Conservation (phyloP, 1,140 invertebrate species). For the Caenorhabditis brenneri region DNA sequence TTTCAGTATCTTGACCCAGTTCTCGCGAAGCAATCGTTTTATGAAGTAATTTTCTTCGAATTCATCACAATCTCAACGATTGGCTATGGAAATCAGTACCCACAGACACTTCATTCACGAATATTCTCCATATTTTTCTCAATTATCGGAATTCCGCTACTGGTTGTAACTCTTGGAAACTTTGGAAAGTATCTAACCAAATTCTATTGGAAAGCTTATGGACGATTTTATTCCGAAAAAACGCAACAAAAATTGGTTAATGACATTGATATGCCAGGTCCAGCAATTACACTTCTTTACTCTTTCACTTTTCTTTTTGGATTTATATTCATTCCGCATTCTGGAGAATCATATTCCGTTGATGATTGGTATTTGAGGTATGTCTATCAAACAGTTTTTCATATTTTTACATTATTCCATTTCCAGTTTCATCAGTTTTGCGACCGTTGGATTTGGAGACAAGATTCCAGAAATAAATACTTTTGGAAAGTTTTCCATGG, state of each 20-base stretch:
- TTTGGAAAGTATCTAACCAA: conserved; percentile 34
- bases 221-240: not conserved
- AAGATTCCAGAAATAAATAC: conserved; percentile 7
- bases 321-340: not conserved
- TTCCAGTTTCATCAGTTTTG: conserved; percentile 40
- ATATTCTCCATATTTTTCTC: conserved; percentile 33
- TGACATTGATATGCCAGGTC: conserved; percentile 4
- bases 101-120: not conserved
- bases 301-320: not conserved
- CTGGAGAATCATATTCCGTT: not conserved
- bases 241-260: not conserved
- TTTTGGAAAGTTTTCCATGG: not conserved
- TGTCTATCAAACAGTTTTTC: not conserved
- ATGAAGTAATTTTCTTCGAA: conserved; percentile 15
- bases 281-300: not conserved
- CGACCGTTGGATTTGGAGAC: conserved; percentile 34
- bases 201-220: conserved; percentile 29
- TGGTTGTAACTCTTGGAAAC: conserved; percentile 13
- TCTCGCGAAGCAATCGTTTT: conserved; percentile 3
- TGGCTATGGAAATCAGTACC: conserved; percentile 28
- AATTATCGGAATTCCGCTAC: conserved; percentile 28
- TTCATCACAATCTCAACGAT: conserved; percentile 37
- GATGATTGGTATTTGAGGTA: conserved; percentile 43
- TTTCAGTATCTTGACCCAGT: conserved; percentile 20
- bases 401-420: too few relatives aligned